phyloP scores from a whole-genome alignment of 2,888 invertebrate genomes.

The Melipona bicolor region DNA sequence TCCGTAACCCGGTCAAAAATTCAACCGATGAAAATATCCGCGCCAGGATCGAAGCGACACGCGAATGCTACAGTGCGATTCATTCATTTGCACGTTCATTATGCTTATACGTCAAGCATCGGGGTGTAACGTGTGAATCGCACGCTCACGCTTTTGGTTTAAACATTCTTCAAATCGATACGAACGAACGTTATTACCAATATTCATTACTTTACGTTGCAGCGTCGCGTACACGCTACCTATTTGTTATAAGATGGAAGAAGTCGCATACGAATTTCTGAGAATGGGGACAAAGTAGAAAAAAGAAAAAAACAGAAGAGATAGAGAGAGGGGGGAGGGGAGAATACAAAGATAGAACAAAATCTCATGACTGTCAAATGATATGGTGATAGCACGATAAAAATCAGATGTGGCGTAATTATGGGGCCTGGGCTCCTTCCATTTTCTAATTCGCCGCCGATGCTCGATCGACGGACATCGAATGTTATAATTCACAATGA shows the following conservation, averaged over 20 bases:
- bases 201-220: too few species aligned
- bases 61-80: neutral
- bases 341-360: neutral
- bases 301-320: neutral
- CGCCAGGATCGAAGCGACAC: neutral
- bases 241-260: neutral
- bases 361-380: conserved; percentile 34
- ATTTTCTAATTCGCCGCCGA: conserved; percentile 70
- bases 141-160: neutral
- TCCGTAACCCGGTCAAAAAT: conserved; percentile 18
- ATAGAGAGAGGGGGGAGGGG: neutral
- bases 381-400: conserved; percentile 16
- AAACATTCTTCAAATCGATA: neutral
- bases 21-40: conserved; percentile 9
- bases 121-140: neutral
- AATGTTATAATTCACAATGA: conserved; percentile 70
- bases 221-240: neutral
- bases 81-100: neutral
- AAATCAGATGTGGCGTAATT: conserved; percentile 64
- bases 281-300: too few species aligned
- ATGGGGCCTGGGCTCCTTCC: conserved; percentile 61
- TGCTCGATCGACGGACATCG: conserved; percentile 69
- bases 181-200: neutral
- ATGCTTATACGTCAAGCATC: neutral
- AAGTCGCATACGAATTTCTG: neutral